These are phyloP conservation scores for Ennomos erosarius DNA, from an alignment of 2,888 invertebrate species.

Conservation along the genomic window DNA sequence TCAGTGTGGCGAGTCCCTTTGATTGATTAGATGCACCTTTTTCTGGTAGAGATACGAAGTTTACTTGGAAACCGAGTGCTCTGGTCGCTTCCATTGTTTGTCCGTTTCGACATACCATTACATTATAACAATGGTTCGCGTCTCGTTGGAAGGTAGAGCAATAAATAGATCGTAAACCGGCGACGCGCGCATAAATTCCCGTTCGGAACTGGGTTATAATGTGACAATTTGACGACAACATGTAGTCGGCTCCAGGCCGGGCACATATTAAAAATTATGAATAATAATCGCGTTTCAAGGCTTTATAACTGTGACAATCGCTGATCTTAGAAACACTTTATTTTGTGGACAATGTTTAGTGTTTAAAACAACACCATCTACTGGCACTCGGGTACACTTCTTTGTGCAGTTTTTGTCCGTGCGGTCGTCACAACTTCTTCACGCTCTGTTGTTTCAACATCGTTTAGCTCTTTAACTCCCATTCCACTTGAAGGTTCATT, in stretches of 20 bases:
- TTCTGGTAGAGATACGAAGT: slow-evolving; percentile 60
- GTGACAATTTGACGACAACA: slow-evolving; percentile 51
- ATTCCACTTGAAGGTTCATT: slow-evolving; percentile 34
- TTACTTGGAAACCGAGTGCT: slow-evolving; percentile 60
- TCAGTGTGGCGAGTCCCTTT: slow-evolving; percentile 66
- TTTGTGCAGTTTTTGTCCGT: slow-evolving; percentile 31
- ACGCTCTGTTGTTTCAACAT: slow-evolving; percentile 37
- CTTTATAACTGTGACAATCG: slow-evolving; percentile 1
- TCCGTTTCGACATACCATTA: slow-evolving; percentile 57
- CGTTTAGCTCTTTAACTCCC: slow-evolving; percentile 37
- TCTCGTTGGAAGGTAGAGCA: slow-evolving; percentile 54
- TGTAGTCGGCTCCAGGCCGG: slow-evolving; percentile 9
- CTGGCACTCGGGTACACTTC: slow-evolving; percentile 40
- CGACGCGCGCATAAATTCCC: slow-evolving; percentile 60
- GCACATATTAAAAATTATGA: slow-evolving; percentile 11
- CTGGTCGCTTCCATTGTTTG: slow-evolving; percentile 64
- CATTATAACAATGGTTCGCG: slow-evolving; percentile 53
- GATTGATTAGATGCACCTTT: slow-evolving; percentile 81
- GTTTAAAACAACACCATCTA: slow-evolving; percentile 49
- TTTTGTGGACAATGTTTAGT: slow-evolving; percentile 9
- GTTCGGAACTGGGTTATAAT: slow-evolving; percentile 49
- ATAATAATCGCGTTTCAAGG: slow-evolving; percentile 18
- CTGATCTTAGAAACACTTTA: slow-evolving; percentile 5
- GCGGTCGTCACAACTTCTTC: slow-evolving; percentile 35
- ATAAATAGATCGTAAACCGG: slow-evolving; percentile 67